A percentile compares a stretch with the other conserved stretches of the same genome.
Conservation (phyloP, 2,888 invertebrate species). For the Auanema freiburgensis region DNA sequence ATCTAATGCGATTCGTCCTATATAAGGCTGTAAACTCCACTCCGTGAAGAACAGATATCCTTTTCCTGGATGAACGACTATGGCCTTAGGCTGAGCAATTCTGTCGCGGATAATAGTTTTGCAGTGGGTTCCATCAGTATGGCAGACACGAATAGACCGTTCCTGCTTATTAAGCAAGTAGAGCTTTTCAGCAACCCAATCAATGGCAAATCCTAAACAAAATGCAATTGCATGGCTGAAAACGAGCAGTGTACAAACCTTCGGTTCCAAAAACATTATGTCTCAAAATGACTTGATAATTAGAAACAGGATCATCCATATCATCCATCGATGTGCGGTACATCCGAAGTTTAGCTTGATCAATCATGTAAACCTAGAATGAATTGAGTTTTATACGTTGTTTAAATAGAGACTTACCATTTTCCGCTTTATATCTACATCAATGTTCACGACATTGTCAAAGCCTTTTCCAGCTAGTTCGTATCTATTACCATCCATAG, state of each 20-base stretch:
- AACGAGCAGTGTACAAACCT: constrained; percentile 69
- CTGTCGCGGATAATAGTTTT: constrained; percentile 77
- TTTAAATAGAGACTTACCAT: constrained; percentile 69
- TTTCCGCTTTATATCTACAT: constrained; percentile 83
- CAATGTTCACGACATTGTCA: constrained; percentile 92
- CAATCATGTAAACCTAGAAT: constrained; percentile 79
- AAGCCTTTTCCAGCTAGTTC: constrained; percentile 79
- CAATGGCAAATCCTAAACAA: constrained; percentile 80
- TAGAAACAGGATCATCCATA: constrained; percentile 59
- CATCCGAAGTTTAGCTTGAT: constrained; percentile 72
- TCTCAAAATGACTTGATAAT: constrained; percentile 80
- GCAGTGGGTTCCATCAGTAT: constrained; percentile 86
- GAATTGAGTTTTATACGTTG: not conserved
- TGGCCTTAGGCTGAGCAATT: constrained; percentile 88
- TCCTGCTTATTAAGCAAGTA: constrained; percentile 96
- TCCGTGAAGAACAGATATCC: constrained; percentile 84
- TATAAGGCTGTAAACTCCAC: constrained; percentile 85
- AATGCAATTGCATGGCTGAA: not conserved
- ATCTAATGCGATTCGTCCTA: constrained; percentile 95
- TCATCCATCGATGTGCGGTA: constrained; percentile 54
- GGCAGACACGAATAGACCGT: constrained; percentile 90
- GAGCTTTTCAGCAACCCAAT: constrained; percentile 91
- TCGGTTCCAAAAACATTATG: constrained; percentile 95
- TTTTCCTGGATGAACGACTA: constrained; percentile 86
- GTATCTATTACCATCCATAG: constrained; percentile 82